phyloP scores from a whole-genome alignment of 2,113 vertebrate genomes.

The Laticauda colubrina region DNA sequence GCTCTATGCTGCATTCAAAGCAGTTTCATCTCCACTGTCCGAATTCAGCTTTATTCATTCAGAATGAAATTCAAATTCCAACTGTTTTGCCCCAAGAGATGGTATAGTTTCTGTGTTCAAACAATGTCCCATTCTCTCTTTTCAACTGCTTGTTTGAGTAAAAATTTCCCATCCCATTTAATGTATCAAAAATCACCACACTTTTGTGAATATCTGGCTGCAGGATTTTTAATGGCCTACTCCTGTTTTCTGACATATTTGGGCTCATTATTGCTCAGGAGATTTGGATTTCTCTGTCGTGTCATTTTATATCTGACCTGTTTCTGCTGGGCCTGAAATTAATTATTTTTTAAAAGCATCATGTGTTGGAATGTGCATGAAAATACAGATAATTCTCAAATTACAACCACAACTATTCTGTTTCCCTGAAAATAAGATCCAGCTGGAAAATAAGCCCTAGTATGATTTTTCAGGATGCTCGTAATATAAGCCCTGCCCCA shows the following conservation, averaged over 20 bases:
- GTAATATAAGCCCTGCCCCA: too few relatives aligned
- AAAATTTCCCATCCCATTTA: neutral
- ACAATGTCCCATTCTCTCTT: neutral
- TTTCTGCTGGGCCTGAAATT: neutral
- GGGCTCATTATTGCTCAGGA: neutral
- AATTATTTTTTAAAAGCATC: neutral
- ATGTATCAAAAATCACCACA: neutral
- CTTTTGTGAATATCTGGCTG: neutral
- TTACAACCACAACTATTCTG: too few relatives aligned
- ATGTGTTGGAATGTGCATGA: too few relatives aligned
- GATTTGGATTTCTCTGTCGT: neutral
- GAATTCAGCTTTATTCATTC: neutral
- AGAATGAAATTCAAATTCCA: neutral
- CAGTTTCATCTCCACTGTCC: neutral
- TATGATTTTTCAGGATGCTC: too few relatives aligned
- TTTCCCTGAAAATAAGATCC: too few relatives aligned
- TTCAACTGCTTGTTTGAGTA: neutral
- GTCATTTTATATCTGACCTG: neutral
- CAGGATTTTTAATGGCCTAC: neutral
- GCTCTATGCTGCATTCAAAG: neutral
- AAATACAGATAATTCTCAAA: too few relatives aligned
- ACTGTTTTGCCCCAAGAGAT: neutral
- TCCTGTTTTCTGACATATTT: neutral
- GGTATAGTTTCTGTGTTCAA: neutral
- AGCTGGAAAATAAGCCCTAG: too few relatives aligned